These are phyloP conservation scores for Xestoiulus laeticollis DNA, from an alignment of 2,888 invertebrate species.

Conservation along the genomic window DNA sequence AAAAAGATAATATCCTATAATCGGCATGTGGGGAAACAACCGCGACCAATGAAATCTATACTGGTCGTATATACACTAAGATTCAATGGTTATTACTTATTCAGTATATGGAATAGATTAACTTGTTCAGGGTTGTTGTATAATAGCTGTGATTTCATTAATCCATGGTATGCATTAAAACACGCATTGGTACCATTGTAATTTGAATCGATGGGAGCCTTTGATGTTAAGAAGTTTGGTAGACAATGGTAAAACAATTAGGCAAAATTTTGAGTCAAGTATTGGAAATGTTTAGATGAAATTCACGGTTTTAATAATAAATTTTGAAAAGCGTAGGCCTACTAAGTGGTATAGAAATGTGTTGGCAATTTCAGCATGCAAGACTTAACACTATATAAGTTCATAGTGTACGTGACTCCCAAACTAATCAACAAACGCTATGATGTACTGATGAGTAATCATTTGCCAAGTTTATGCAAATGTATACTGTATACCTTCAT, in stretches of 20 bases:
- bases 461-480: background rate
- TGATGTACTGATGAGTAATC: background rate
- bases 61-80: background rate
- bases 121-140: background rate
- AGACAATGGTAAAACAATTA: no score
- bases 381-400: background rate
- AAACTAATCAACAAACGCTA: background rate
- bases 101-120: background rate
- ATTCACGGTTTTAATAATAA: no score
- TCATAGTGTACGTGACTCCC: background rate
- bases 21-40: background rate
- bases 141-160: background rate
- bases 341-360: background rate
- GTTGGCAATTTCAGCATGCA: background rate
- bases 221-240: no score
- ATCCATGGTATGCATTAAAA: no score
- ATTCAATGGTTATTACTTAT: background rate
- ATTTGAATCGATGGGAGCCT: no score
- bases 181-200: no score
- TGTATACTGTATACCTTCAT: no score
- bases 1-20: background rate
- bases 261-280: no score
- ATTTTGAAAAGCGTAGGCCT: no score
- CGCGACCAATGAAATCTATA: slow-evolving; percentile 7
- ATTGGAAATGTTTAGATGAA: no score